These are phyloP conservation scores for Erannis defoliaria DNA, from an alignment of 2,888 invertebrate genomes.

Conservation along the genomic window DNA sequence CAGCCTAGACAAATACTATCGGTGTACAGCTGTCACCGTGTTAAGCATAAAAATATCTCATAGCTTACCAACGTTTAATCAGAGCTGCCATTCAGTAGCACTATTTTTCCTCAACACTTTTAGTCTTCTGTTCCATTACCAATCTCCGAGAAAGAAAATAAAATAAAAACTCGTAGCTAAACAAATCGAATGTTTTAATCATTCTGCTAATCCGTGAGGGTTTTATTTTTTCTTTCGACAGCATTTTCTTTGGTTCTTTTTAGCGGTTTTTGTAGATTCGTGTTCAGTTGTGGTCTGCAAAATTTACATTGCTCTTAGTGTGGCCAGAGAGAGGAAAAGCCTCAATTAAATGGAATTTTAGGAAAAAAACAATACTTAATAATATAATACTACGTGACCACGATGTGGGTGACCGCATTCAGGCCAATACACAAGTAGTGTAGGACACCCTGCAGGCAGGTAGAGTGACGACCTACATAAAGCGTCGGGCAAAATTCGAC, in stretches of 20 bases:
- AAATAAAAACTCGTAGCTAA: constrained; percentile 13
- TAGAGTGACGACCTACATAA: too few relatives aligned
- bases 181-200: constrained; percentile 27
- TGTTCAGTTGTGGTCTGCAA: constrained; percentile 8
- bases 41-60: not conserved
- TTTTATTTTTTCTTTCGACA: constrained; percentile 8
- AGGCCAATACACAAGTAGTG: too few relatives aligned
- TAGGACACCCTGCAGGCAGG: too few relatives aligned
- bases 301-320: constrained; percentile 11
- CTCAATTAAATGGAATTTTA: too few relatives aligned
- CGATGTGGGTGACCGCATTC: too few relatives aligned
- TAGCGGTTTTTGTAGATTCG: constrained; percentile 8
- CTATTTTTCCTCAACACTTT: constrained; percentile 6
- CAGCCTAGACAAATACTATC: not conserved
- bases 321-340: not conserved
- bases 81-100: not conserved
- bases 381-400: too few relatives aligned
- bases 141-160: not conserved
- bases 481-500: too few relatives aligned
- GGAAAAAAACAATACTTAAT: too few relatives aligned
- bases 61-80: constrained; percentile 1
- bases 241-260: constrained; percentile 2
- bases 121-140: constrained; percentile 15
- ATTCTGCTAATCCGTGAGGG: constrained; percentile 15
- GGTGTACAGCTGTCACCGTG: not conserved